phyloP scores from a whole-genome alignment of 92 coral and sea anemone species.

The Porites cylindrica region DNA sequence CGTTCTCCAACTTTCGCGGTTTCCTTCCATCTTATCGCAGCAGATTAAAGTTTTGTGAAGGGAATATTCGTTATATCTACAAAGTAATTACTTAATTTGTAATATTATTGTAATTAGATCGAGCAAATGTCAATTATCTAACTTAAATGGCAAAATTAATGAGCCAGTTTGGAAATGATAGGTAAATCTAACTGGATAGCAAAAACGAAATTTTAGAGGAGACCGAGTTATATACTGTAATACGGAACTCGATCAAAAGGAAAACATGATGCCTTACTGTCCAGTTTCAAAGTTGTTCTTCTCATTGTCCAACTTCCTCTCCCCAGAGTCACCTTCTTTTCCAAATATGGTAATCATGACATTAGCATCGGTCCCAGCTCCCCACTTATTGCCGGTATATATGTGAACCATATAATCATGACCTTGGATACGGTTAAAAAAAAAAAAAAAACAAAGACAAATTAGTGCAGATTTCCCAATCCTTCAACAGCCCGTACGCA shows the following conservation, averaged over 20 bases:
- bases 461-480: not conserved
- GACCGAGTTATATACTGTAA: not conserved
- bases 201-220: not conserved
- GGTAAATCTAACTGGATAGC: too few relatives aligned
- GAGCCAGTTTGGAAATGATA: too few relatives aligned
- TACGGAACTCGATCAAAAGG: too few relatives aligned
- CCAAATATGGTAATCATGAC: constrained; percentile 88
- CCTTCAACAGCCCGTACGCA: not conserved
- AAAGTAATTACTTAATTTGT: too few relatives aligned
- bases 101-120: too few relatives aligned
- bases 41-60: too few relatives aligned
- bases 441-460: not conserved
- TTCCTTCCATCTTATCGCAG: too few relatives aligned
- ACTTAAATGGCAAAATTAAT: too few relatives aligned
- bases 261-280: constrained; percentile 42
- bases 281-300: constrained; percentile 81
- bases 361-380: constrained; percentile 93
- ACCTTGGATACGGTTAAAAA: not conserved
- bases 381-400: constrained; percentile 76
- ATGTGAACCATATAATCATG: constrained; percentile 72
- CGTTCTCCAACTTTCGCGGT: too few relatives aligned
- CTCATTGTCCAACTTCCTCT: constrained; percentile 72
- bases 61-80: too few relatives aligned
- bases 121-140: too few relatives aligned
- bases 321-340: constrained; percentile 74